Evolutionary conservation across 1,140 invertebrate genomes (phyloP).

Genomic region (Andrena cerasifolii): DNA sequence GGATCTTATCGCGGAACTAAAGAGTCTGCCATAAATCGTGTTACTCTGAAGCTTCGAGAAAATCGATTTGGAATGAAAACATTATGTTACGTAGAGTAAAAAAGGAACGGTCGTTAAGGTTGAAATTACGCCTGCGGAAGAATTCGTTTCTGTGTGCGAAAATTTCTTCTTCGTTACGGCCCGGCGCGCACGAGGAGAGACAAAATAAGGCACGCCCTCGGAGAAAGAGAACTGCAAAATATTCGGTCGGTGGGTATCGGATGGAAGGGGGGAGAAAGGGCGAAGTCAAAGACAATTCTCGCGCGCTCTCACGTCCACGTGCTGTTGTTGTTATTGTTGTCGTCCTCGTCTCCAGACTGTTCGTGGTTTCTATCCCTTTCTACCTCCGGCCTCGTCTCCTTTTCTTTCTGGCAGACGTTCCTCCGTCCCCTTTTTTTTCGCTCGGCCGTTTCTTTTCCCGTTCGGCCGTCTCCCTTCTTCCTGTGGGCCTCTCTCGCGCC

Average conservation of each 20-base stretch:
- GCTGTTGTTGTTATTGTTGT: constrained; percentile 76
- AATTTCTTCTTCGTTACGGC: constrained; percentile 40
- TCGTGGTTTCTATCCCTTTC: constrained; percentile 27
- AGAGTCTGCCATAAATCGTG: too few species aligned
- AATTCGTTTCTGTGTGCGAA: constrained; percentile 37
- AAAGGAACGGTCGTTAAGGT: constrained; percentile 20
- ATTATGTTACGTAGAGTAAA: too few species aligned
- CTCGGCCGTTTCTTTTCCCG: not conserved
- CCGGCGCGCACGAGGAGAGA: constrained; percentile 3
- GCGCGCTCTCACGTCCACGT: constrained; percentile 68
- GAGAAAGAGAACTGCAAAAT: constrained; percentile 13
- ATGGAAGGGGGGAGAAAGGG: not conserved
- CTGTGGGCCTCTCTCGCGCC: not conserved
- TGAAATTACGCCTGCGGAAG: constrained; percentile 11
- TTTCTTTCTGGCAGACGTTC: constrained; percentile 12
- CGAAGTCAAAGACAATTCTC: constrained; percentile 19
- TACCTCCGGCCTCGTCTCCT: constrained; percentile 5
- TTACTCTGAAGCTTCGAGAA: too few species aligned
- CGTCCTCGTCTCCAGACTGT: constrained; percentile 67
- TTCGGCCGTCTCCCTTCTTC: constrained; percentile 2
- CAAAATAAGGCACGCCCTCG: constrained; percentile 35
- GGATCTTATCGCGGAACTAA: too few species aligned
- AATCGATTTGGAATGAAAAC: too few species aligned
- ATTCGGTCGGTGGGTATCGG: not conserved
- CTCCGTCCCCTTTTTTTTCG: constrained; percentile 20